These are phyloP conservation scores for Euwallacea fornicatus DNA, from an alignment of 1,140 invertebrate species.

Conservation along the genomic window DNA sequence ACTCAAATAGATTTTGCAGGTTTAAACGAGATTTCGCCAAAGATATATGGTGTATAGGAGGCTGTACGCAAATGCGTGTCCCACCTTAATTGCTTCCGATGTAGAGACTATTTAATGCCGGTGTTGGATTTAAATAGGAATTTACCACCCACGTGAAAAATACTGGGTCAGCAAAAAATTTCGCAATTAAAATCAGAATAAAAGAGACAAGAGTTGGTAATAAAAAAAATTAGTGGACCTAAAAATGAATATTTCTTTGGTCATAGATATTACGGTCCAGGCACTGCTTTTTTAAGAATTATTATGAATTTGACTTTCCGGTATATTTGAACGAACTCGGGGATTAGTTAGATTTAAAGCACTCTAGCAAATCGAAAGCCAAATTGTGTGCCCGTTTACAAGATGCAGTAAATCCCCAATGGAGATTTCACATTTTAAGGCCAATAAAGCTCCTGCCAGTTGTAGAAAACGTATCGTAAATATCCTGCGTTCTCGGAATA, in stretches of 20 bases:
- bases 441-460: conserved; percentile 1
- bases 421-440: background rate
- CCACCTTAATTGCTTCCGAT: conserved; percentile 16
- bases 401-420: background rate
- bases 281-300: background rate
- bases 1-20: conserved; percentile 28
- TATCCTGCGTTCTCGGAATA: background rate
- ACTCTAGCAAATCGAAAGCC: background rate
- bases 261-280: background rate
- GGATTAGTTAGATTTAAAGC: background rate
- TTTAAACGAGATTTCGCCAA: conserved; percentile 28
- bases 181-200: background rate
- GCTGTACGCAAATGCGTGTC: conserved; percentile 16
- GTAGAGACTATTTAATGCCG: too few species aligned
- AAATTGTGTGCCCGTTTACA: background rate
- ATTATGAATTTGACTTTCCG: background rate
- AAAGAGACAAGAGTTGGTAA: background rate
- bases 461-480: conserved; percentile 3
- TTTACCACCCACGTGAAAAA: background rate
- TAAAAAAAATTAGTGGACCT: background rate
- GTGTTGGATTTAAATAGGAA: background rate
- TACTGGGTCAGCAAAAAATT: background rate
- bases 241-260: background rate
- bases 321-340: background rate
- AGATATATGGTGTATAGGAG: conserved; percentile 18